Percentiles rank a stretch among this genome's conserved stretches.
These are phyloP conservation scores for Scortum barcoo DNA, from an alignment of 2,113 vertebrate species.

Conservation along the genomic window DNA sequence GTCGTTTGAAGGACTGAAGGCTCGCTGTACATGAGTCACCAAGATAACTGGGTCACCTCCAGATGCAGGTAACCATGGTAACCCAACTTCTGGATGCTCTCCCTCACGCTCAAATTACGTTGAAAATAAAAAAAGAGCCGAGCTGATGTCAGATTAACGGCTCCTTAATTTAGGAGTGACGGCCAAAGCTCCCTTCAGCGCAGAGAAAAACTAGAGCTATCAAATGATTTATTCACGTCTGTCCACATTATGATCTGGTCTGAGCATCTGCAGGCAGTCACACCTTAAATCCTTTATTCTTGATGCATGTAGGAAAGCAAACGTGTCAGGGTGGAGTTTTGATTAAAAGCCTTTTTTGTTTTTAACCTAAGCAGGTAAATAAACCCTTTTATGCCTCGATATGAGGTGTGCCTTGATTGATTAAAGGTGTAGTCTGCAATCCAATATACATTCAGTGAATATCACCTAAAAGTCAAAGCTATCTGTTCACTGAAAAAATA, in stretches of 20 bases:
- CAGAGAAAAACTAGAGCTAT: background rate
- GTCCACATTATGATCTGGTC: background rate
- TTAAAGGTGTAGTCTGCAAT: too few relatives aligned
- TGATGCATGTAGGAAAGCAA: background rate
- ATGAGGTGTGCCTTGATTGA: too few relatives aligned
- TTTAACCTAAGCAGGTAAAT: too few relatives aligned
- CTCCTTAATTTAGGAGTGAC: background rate
- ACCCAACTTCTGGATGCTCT: slow-evolving; percentile 51
- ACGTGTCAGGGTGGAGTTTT: background rate
- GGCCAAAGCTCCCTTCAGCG: background rate
- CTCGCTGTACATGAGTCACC: slow-evolving; percentile 68
- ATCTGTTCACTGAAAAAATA: too few relatives aligned
- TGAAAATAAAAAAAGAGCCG: slow-evolving; percentile 41
- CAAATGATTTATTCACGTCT: slow-evolving; percentile 1
- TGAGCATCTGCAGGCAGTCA: slow-evolving; percentile 20
- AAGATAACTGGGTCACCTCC: slow-evolving; percentile 67
- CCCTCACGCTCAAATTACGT: slow-evolving; percentile 44
- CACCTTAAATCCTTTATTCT: background rate
- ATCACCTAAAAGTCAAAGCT: too few relatives aligned
- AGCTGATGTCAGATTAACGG: background rate
- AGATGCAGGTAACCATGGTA: slow-evolving; percentile 73
- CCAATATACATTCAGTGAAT: too few relatives aligned
- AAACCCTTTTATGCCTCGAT: too few relatives aligned
- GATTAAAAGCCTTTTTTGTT: background rate
- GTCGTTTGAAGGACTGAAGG: slow-evolving; percentile 80